Percentiles rank a stretch among this genome's conserved stretches.
phyloP scores from a whole-genome alignment of 2,888 invertebrate genomes.

The Trisateles emortualis region DNA sequence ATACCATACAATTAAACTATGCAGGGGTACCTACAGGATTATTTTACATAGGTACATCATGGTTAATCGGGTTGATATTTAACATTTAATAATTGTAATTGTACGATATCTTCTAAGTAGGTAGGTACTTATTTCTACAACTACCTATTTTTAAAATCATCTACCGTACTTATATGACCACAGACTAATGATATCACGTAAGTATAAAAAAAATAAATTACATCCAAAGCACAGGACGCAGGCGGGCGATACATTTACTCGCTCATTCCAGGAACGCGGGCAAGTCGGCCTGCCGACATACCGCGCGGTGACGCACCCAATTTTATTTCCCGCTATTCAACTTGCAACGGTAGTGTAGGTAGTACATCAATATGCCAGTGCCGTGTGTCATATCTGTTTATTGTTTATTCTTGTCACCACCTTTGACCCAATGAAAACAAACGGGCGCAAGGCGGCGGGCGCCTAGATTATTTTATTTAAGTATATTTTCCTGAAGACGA shows the following conservation, averaged over 20 bases:
- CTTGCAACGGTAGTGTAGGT: slow-evolving; percentile 26
- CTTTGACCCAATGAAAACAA: slow-evolving; percentile 15
- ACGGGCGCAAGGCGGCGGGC: background rate
- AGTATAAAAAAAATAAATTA: slow-evolving; percentile 15
- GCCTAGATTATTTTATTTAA: too few species aligned
- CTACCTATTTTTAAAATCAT: too few species aligned
- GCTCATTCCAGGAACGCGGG: slow-evolving; percentile 45
- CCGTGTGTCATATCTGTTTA: slow-evolving; percentile 34
- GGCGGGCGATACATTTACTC: slow-evolving; percentile 41
- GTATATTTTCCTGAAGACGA: too few species aligned
- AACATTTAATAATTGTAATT: too few species aligned
- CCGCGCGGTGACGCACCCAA: slow-evolving; percentile 40
- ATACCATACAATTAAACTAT: too few species aligned
- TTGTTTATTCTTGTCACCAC: slow-evolving; percentile 22
- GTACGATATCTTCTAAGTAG: too few species aligned
- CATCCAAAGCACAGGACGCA: slow-evolving; percentile 39
- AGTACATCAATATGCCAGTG: slow-evolving; percentile 24
- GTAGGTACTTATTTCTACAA: too few species aligned
- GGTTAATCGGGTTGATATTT: too few species aligned
- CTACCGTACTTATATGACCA: too few species aligned
- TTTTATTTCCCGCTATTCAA: slow-evolving; percentile 50
- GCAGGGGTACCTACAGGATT: too few species aligned
- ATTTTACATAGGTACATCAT: too few species aligned
- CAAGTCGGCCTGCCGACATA: slow-evolving; percentile 34
- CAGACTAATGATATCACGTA: too few species aligned